These are phyloP conservation scores for Paraescarpia echinospica DNA, from an alignment of 1,140 invertebrate species.

Conservation along the genomic window DNA sequence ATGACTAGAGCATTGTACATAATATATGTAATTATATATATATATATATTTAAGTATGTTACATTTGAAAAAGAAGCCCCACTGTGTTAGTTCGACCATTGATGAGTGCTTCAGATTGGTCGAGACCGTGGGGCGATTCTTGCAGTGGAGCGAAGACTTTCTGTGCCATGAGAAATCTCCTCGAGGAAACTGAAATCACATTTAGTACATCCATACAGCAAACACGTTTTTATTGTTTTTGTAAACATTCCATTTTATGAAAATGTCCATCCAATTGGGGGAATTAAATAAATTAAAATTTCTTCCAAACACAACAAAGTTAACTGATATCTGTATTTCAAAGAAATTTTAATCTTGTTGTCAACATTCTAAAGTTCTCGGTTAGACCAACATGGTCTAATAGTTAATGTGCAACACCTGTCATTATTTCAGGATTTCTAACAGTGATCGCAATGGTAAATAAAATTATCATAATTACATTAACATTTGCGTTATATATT, in stretches of 20 bases:
- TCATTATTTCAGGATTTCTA: neutral
- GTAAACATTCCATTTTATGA: neutral
- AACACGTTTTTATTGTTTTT: neutral
- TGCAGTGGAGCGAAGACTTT: constrained; percentile 48
- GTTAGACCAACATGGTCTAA: neutral
- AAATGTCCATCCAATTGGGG: too few species aligned
- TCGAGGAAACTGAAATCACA: constrained; percentile 41
- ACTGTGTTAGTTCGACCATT: neutral
- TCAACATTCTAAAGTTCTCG: neutral
- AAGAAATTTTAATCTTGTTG: too few species aligned
- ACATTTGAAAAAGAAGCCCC: neutral
- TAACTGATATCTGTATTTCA: too few species aligned
- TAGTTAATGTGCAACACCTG: constrained; percentile 2
- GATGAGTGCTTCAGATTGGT: neutral
- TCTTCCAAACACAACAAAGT: too few species aligned
- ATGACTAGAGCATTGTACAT: neutral
- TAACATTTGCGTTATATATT: too few species aligned
- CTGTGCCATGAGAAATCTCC: constrained; percentile 74
- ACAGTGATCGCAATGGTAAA: too few species aligned
- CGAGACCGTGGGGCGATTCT: neutral
- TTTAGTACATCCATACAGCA: neutral
- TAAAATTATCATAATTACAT: too few species aligned
- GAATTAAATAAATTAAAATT: too few species aligned
- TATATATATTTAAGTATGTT: neutral
- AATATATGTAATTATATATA: neutral